Conservation (phyloP, 2,113 vertebrate genomes). For the Pipra filicauda region DNA sequence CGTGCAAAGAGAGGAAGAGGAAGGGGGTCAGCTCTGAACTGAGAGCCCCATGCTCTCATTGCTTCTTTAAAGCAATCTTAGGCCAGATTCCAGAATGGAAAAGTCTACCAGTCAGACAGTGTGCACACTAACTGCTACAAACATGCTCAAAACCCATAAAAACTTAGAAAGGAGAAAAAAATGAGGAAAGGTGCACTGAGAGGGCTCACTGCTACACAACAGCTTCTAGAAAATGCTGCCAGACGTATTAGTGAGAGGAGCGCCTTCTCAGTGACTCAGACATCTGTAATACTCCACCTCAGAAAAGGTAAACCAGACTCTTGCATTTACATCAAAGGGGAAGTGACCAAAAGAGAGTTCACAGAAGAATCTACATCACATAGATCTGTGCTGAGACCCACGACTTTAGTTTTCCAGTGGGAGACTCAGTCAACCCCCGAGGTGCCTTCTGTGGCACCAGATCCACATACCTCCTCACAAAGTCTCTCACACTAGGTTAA, state of each 20-base stretch:
- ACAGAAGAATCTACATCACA: background rate
- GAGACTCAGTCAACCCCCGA: background rate
- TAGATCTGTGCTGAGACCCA: rapidly evolving
- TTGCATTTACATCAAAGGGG: background rate
- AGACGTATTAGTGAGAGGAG: background rate
- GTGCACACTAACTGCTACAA: background rate
- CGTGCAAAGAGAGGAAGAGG: background rate
- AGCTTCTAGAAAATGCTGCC: background rate
- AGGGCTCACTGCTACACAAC: background rate
- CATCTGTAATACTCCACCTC: background rate
- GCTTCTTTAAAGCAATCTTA: background rate
- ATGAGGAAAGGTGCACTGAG: background rate
- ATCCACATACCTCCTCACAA: background rate
- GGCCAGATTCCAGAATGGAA: background rate
- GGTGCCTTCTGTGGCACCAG: background rate
- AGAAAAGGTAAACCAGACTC: background rate
- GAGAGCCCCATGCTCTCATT: background rate
- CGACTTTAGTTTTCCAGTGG: background rate
- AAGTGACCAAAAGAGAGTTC: background rate
- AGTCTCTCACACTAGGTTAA: background rate
- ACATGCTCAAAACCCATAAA: background rate
- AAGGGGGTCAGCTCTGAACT: background rate
- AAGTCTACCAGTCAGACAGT: background rate
- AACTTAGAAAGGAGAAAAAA: background rate
- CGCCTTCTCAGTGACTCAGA: background rate